A percentile compares a stretch with the other conserved stretches of the same genome.
These are phyloP conservation scores for Styela clava DNA, from an alignment of 23 tunicate genomes.

Conservation along the genomic window DNA sequence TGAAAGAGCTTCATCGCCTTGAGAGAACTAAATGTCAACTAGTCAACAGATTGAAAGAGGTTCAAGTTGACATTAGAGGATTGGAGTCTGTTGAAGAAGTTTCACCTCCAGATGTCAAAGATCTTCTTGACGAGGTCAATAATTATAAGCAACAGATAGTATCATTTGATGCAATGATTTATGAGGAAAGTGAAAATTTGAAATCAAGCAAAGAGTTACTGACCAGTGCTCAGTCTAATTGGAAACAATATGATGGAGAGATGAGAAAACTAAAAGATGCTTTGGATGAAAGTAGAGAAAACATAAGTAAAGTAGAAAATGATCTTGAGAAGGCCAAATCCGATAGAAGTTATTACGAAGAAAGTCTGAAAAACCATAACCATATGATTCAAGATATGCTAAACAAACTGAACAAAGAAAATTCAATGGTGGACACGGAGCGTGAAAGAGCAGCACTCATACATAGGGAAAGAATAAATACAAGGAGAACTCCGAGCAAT, in stretches of 20 bases:
- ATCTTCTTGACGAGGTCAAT: constrained; percentile 64
- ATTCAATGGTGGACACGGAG: constrained; percentile 12
- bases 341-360: constrained; percentile 55
- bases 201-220: not conserved
- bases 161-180: constrained; percentile 33
- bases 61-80: constrained; percentile 40
- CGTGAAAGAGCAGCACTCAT: constrained; percentile 51
- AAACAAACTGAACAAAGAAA: constrained; percentile 6
- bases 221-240: not conserved
- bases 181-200: constrained; percentile 25
- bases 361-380: constrained; percentile 53
- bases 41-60: constrained; percentile 35
- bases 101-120: constrained; percentile 56
- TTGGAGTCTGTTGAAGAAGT: constrained; percentile 66
- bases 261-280: constrained; percentile 33
- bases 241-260: constrained; percentile 23
- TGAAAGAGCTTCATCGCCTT: constrained; percentile 27
- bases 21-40: constrained; percentile 31
- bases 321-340: constrained; percentile 75
- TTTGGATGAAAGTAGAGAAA: constrained; percentile 52
- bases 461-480: constrained; percentile 45
- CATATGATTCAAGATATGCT: constrained; percentile 30
- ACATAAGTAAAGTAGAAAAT: constrained; percentile 32
- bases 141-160: constrained; percentile 67
- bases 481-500: constrained; percentile 63